A percentile compares a stretch with the other conserved stretches of the same genome.
Conservation (phyloP, 2,888 invertebrate species). For the Dynastes maya region DNA sequence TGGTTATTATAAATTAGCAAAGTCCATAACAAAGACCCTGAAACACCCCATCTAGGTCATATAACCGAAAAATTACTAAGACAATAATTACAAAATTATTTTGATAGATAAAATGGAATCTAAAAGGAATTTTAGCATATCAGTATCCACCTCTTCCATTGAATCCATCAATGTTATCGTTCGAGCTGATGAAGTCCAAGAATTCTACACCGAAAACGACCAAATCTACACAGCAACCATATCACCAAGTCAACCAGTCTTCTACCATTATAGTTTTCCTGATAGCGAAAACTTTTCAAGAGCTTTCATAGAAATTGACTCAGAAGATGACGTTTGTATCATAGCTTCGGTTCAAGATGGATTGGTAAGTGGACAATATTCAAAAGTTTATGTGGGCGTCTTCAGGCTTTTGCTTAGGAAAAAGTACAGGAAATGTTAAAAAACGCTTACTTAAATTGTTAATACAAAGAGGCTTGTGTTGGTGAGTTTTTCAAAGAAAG, state of each 20-base stretch:
- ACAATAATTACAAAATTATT: background rate
- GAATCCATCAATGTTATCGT: conserved; percentile 74
- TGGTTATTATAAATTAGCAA: no score
- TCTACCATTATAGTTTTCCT: conserved; percentile 76
- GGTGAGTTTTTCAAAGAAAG: no score
- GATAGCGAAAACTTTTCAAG: conserved; percentile 63
- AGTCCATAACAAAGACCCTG: no score
- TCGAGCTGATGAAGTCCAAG: conserved; percentile 72
- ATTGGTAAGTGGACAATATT: conserved; percentile 72
- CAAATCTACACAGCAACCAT: conserved; percentile 62
- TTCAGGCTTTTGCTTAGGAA: no score
- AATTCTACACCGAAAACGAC: conserved; percentile 73
- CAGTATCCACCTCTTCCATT: conserved; percentile 78
- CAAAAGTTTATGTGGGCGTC: no score
- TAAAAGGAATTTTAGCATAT: conserved; percentile 74
- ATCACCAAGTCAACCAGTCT: conserved; percentile 73
- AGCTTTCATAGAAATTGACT: conserved; percentile 78
- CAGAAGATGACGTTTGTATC: conserved; percentile 80
- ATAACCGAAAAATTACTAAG: no score
- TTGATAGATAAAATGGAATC: conserved; percentile 1
- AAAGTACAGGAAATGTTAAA: no score
- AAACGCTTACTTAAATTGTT: no score
- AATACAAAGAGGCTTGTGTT: no score
- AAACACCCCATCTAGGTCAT: no score
- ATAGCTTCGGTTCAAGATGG: conserved; percentile 86